phyloP scores from a whole-genome alignment of 2,888 invertebrate species.

The Ptychoptera contaminata region DNA sequence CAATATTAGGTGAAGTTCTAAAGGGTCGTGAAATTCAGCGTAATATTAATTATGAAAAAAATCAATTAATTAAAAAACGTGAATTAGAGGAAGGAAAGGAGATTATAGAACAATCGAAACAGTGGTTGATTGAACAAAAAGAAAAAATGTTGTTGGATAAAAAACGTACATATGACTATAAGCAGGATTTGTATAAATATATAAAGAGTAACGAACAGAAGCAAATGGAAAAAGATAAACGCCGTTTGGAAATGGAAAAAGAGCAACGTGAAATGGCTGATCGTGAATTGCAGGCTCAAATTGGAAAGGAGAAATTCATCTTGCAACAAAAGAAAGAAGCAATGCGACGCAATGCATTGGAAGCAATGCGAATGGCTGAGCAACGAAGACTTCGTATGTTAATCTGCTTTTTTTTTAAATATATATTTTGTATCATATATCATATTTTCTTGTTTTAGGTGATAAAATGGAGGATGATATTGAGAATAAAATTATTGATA shows the following conservation, averaged over 20 bases:
- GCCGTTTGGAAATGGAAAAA: conserved; percentile 14
- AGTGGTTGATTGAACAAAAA: conserved; percentile 25
- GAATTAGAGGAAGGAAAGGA: conserved; percentile 22
- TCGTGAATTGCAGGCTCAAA: conserved; percentile 22
- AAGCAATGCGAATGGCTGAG: conserved; percentile 22
- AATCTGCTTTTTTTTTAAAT: not conserved
- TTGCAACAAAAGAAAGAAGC: conserved; percentile 17
- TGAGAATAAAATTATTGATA: conserved; percentile 29
- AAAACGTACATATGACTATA: conserved; percentile 18
- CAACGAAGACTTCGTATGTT: conserved; percentile 19
- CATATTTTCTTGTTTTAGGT: conserved; percentile 15
- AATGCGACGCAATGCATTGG: conserved; percentile 19
- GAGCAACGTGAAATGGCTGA: conserved; percentile 17
- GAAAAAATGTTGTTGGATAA: conserved; percentile 18
- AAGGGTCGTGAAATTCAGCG: conserved; percentile 22
- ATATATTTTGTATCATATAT: not conserved
- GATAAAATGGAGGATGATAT: conserved; percentile 26
- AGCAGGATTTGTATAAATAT: conserved; percentile 18
- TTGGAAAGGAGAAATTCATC: conserved; percentile 22
- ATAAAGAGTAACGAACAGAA: conserved; percentile 20
- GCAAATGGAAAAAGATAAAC: conserved; percentile 13
- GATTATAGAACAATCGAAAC: conserved; percentile 23
- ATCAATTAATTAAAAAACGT: conserved; percentile 17
- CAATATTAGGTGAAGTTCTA: conserved; percentile 24
- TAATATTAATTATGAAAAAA: conserved; percentile 19